A percentile compares a stretch with the other conserved stretches of the same genome.
These are phyloP conservation scores for Mobula birostris DNA, from an alignment of 2,113 vertebrate species.

Conservation along the genomic window DNA sequence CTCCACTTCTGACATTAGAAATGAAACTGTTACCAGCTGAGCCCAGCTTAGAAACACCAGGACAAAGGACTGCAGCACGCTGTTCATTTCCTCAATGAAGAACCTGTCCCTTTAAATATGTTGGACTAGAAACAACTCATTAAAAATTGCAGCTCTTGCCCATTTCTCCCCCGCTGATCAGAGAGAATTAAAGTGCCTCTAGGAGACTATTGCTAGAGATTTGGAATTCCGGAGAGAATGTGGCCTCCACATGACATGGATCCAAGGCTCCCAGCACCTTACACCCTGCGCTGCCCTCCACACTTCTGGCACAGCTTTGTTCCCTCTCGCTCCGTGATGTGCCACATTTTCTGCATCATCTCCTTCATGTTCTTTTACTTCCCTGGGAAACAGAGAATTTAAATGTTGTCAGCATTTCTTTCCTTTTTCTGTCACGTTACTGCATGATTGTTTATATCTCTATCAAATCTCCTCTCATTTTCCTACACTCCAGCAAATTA, in stretches of 20 bases:
- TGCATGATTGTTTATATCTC: too few relatives aligned
- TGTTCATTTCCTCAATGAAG: background rate
- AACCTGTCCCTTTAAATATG: conserved; percentile 16
- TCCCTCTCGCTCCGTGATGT: background rate
- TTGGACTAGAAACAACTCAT: conserved; percentile 33
- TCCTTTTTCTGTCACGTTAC: background rate
- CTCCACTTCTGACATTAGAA: background rate
- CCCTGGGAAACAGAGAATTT: background rate
- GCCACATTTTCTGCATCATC: background rate
- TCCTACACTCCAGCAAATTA: background rate
- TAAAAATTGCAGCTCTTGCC: conserved; percentile 33
- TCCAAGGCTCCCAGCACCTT: background rate
- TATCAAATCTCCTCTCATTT: background rate
- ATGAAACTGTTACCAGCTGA: background rate
- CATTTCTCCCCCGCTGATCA: conserved; percentile 23
- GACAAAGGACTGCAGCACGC: background rate
- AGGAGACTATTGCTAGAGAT: conserved; percentile 21
- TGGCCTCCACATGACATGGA: conserved; percentile 19
- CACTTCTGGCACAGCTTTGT: conserved; percentile 10
- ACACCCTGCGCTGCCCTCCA: background rate
- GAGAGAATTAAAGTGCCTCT: conserved; percentile 25
- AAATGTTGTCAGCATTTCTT: background rate
- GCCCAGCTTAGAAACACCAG: background rate
- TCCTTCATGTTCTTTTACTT: background rate
- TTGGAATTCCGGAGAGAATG: conserved; percentile 20